A percentile compares a stretch with the other conserved stretches of the same genome.
Conservation (phyloP, 2,888 invertebrate genomes). For the Nymphalis polychloros region DNA sequence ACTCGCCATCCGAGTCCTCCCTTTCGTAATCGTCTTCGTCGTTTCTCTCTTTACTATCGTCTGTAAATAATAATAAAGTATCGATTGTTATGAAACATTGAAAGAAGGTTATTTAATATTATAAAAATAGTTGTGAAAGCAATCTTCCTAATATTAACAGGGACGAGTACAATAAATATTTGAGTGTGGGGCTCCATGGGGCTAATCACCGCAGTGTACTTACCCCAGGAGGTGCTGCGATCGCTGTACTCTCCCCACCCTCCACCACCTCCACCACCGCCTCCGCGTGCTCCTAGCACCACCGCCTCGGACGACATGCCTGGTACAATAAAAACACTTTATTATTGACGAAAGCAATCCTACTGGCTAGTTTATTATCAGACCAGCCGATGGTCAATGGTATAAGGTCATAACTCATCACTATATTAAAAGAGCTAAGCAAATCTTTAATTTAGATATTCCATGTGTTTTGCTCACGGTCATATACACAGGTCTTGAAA, state of each 20-base stretch:
- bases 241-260: conserved; percentile 76
- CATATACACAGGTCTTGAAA: too few species aligned
- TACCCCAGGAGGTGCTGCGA: conserved; percentile 73
- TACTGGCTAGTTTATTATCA: not conserved
- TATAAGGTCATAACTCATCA: too few species aligned
- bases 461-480: too few species aligned
- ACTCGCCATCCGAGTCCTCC: conserved; percentile 78
- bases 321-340: conserved; percentile 40
- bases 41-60: conserved; percentile 70
- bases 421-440: too few species aligned
- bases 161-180: too few species aligned
- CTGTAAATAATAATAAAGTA: conserved; percentile 48
- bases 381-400: too few species aligned
- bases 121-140: too few species aligned
- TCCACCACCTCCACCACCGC: conserved; percentile 47
- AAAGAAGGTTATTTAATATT: too few species aligned
- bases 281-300: conserved; percentile 79
- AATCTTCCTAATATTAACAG: too few species aligned
- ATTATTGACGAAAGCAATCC: not conserved
- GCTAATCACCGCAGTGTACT: conserved; percentile 35
- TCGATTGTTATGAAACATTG: not conserved
- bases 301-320: conserved; percentile 89
- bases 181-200: too few species aligned
- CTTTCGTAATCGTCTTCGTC: conserved; percentile 72
- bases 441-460: too few species aligned